Percentiles rank a stretch among this genome's conserved stretches.
phyloP scores from a whole-genome alignment of 2,888 invertebrate genomes.

The Meteorus cinctellus region DNA sequence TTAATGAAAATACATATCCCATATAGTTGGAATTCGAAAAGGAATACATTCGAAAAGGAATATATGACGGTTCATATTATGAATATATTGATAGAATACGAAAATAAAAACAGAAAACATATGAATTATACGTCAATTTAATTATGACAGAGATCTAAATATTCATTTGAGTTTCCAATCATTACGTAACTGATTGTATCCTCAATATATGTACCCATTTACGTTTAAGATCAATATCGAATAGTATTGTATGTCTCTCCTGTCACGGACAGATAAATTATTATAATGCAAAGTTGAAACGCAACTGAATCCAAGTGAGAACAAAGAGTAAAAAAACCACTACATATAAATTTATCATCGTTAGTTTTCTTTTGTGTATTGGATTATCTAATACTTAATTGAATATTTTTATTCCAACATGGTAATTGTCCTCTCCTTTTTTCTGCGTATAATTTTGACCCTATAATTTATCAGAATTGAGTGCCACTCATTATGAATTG shows the following conservation, averaged over 20 bases:
- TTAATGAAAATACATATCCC: too few species aligned
- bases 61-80: too few species aligned
- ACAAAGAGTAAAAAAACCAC: constrained; percentile 10
- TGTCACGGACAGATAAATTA: constrained; percentile 10
- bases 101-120: background rate
- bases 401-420: background rate
- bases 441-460: too few species aligned
- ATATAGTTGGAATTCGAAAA: too few species aligned
- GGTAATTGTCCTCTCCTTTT: background rate
- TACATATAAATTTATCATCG: background rate
- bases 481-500: too few species aligned
- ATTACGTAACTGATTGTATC: constrained; percentile 13
- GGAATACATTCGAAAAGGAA: too few species aligned
- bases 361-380: background rate
- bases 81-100: too few species aligned
- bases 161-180: background rate
- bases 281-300: background rate
- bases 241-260: constrained; percentile 12
- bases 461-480: too few species aligned
- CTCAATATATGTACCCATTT: background rate
- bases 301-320: background rate
- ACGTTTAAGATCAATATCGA: constrained; percentile 1
- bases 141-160: background rate
- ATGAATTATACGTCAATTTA: background rate
- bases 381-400: background rate